Percentiles rank a stretch among this genome's conserved stretches.
These are phyloP conservation scores for Noctua fimbriata DNA, from an alignment of 2,888 invertebrate species.

Conservation along the genomic window DNA sequence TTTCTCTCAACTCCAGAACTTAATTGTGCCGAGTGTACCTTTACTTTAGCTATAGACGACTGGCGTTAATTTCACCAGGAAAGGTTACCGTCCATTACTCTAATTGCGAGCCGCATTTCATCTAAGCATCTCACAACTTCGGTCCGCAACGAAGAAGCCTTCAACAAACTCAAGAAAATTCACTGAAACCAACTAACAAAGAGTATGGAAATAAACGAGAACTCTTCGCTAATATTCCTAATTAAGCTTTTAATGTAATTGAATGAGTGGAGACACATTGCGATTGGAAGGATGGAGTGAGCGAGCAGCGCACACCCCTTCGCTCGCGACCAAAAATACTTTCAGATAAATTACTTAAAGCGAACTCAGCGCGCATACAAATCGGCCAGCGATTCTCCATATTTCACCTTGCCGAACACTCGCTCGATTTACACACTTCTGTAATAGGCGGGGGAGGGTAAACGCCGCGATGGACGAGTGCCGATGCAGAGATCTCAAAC, in stretches of 20 bases:
- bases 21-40: constrained; percentile 86
- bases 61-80: constrained; percentile 84
- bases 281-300: constrained; percentile 79
- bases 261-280: constrained; percentile 87
- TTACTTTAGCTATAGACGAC: constrained; percentile 85
- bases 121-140: constrained; percentile 87
- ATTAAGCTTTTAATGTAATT: constrained; percentile 90
- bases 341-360: constrained; percentile 87
- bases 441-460: constrained; percentile 73
- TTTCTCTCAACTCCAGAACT: constrained; percentile 85
- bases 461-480: constrained; percentile 75
- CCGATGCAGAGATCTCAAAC: constrained; percentile 72
- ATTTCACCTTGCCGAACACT: constrained; percentile 84
- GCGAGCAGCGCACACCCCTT: constrained; percentile 74
- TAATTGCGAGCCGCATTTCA: constrained; percentile 89
- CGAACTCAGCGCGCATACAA: constrained; percentile 86
- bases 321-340: constrained; percentile 84
- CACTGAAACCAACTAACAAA: constrained; percentile 84
- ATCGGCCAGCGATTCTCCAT: constrained; percentile 85
- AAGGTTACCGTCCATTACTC: constrained; percentile 88
- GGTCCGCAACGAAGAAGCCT: constrained; percentile 81
- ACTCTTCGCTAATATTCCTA: constrained; percentile 88
- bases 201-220: constrained; percentile 85
- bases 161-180: constrained; percentile 86
- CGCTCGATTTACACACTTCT: constrained; percentile 86